Base-by-base conservation (phyloP, 2,888 invertebrate species). In the Phorcus lineatus region DNA sequence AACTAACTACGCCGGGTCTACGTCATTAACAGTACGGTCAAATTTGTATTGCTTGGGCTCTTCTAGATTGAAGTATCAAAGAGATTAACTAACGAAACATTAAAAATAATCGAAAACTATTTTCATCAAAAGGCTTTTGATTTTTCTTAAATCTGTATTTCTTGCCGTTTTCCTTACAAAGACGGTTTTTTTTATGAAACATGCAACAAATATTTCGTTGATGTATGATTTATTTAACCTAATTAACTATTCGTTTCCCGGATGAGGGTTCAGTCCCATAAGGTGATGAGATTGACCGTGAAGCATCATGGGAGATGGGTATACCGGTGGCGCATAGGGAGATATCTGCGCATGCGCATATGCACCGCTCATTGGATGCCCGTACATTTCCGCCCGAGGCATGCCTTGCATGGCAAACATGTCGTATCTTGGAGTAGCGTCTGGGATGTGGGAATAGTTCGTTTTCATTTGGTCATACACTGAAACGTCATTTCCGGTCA, bases 381-480 rank as follows among this genome's bases (percentile, higher is more conserved):
- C 28, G 28, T 62, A 62, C 28, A 62, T 17, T n/a, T 62, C 62
- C 6, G 62, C 62, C 2, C 62, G 22, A 2, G 62, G 62, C 62
- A 62, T n/a, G 62, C 62, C 62, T 62, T 62, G 62, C 62, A 62
- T 62, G 3, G 28, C 62, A 62, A 62, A 62, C 62, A 62, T 62
- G 24, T 62, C 62, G 6, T 24, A 62, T 28, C 28, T 24, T 1
- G 24, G 62, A 22, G 17, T 28, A 13, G 13, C 6, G 0, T 62
- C 28, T 28, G 24, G 7, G n/a, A 62, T 62, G 11, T 62, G 62
- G 2, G 85, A 82, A 78, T 85, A 85, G n/a, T 76, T 79, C 9
- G 82, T 40, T 76, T 85, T 85, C 83, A 85, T 81, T 24, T 66
- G 82, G 47, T 85, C 85, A 75, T 83, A 85, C 47, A 47, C 47